Evolutionary conservation across 1,140 invertebrate genomes (phyloP), one percentile per base, ranked within the genome.

Genomic region (Cherax destructor): DNA sequence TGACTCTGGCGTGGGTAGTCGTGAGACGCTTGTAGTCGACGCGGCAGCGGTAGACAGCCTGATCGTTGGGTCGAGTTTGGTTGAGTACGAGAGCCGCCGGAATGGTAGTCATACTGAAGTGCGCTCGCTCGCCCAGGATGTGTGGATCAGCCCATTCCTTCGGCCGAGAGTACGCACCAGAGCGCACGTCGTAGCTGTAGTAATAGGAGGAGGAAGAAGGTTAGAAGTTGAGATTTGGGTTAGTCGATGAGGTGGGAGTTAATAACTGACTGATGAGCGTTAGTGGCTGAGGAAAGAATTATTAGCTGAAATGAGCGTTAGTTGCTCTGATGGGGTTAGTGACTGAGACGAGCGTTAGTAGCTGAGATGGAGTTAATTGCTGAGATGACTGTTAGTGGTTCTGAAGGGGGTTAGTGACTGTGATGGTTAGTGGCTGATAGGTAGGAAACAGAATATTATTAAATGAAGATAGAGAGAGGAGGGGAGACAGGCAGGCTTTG

Each of bases 21-120:
- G 97, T 97, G 11, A 97, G 98, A 93, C 97, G 97, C 94, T 96
- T 96, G 94, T 98, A 98, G 94, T 98, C 98, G 3, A 98, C 98
- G 91, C 98, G 95, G 94, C 98, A 98, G 86, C 97, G 95, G 94
- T 98, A 98, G 89, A 97, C 96, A 18, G 97, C 98, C 94, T 97
- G 97, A 94, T 98, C 98, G 92, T 96, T 96, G 91, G 95, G 95
- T 92, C 97, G 96, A 18, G 98, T 97, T 49, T 96, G 96, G 93
- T 97, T 97, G 72, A 98, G 95, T 72, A 96, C 96, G 21, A 98
- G 95, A 24, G 96, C 96, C 1, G 97, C 92, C 2, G 89, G 88
- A 10, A 49, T 77, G 9, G 69, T 91, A 49, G 88, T 88, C 24
- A 93, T 72, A 59, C 86, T 89, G 83, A 93, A 93, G 78, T 92